Base-by-base conservation (phyloP, 2,113 vertebrate genomes). In the Sinocyclocheilus rhinocerous region DNA sequence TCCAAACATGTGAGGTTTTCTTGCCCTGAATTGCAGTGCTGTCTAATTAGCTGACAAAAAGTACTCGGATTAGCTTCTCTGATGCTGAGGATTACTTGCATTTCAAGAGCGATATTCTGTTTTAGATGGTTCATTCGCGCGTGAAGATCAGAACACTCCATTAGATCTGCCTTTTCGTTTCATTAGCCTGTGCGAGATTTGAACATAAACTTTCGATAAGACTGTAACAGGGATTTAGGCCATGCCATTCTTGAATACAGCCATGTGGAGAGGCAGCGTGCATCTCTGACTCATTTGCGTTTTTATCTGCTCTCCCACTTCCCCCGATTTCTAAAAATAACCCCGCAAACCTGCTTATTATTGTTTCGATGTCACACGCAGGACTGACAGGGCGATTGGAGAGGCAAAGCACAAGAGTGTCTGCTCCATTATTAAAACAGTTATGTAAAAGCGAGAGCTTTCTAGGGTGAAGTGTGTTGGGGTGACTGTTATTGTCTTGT, bases 401-500 rank as follows among this genome's bases (percentile, higher is more conserved):
- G 84, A 84, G 86, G 86, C 85, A 90, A 85, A 81, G 89, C 88
- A 84, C 18, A 9, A 57, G 57, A 55, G 79, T 70, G 73, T 84
- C 63, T 90, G 69, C 67, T 91, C 89, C 90, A 90, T 92, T 91
- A 92, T 91, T 93, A 92, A 90, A 93, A 50, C 42, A 42, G 77
- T 93, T 93, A 92, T 91, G 88, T 92, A 93, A 93, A 90, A 86
- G 42, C 70, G 4, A 57, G 22, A 39, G 67, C 69, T 84, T 57
- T 73, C 82, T 59, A 73, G 69, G 26, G 48, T 84, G 48, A 83
- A n/a, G 48, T 57, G 45, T 72, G 50, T 73, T 73, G 50, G 45
- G 63, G 48, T 83, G 13, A 81, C 42, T 26, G 61, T 50, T 48
- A 24, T 81, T 55, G 79, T 26, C 78, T 42, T 45, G 11, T 81